Conservation (phyloP, 1,140 invertebrate species). For the Danaus melanippus region DNA sequence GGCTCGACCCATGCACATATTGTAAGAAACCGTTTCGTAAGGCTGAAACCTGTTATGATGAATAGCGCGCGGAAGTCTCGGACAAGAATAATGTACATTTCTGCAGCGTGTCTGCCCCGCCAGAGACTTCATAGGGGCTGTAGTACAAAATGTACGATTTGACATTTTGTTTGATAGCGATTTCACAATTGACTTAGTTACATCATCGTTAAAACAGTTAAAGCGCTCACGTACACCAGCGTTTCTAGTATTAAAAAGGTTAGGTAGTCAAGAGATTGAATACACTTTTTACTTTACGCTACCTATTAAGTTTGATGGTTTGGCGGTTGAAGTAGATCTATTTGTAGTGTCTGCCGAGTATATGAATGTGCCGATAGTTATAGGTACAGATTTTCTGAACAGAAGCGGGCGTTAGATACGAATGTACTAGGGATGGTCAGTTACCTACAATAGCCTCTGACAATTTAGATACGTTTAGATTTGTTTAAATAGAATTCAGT, state of each 20-base stretch:
- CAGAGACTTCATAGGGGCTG: slow-evolving; percentile 16
- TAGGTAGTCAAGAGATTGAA: slow-evolving; percentile 21
- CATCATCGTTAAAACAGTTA: slow-evolving; percentile 19
- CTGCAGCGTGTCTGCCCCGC: slow-evolving; percentile 1
- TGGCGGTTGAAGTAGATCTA: slow-evolving; percentile 19
- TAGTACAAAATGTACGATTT: slow-evolving; percentile 22
- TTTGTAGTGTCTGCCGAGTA: slow-evolving; percentile 6
- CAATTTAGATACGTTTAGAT: slow-evolving; percentile 2
- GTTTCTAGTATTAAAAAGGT: slow-evolving; percentile 18
- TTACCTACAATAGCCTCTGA: not conserved
- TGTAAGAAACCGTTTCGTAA: slow-evolving; percentile 20
- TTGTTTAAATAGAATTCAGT: slow-evolving; percentile 8
- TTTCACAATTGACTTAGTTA: slow-evolving; percentile 21
- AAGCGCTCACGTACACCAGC: slow-evolving; percentile 8
- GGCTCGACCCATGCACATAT: slow-evolving; percentile 9
- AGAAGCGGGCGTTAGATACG: slow-evolving; percentile 18
- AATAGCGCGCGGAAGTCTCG: slow-evolving; percentile 10
- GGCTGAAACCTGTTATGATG: slow-evolving; percentile 16
- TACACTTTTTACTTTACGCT: slow-evolving; percentile 12
- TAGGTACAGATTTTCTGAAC: slow-evolving; percentile 26
- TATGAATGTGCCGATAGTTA: slow-evolving; percentile 19
- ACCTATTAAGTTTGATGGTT: slow-evolving; percentile 13
- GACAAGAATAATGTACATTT: slow-evolving; percentile 19
- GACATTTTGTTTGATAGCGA: slow-evolving; percentile 28
- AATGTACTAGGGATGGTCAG: no score